Evolutionary conservation across 1,140 invertebrate species (phyloP).

Genomic region (silkworm (Bombyx mori)): DNA sequence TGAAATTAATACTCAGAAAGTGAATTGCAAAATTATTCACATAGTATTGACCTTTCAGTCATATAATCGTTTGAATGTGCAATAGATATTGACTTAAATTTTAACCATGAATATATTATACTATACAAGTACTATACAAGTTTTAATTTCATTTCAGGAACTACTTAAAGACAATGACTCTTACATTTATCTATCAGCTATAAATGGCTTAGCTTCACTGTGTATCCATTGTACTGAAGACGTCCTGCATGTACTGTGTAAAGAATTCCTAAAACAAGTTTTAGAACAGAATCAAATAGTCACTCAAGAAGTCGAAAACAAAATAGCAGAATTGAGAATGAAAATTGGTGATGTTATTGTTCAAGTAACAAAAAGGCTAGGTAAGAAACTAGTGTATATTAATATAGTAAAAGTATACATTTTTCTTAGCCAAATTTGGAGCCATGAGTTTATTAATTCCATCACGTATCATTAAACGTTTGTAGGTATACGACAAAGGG

Average conservation of each 20-base stretch:
- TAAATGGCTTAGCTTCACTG: slow-evolving; percentile 81
- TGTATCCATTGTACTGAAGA: slow-evolving; percentile 76
- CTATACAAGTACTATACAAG: background rate
- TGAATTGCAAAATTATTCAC: background rate
- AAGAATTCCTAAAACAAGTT: slow-evolving; percentile 76
- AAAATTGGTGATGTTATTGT: slow-evolving; percentile 90
- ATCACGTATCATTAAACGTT: too few species aligned
- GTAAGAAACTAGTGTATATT: slow-evolving; percentile 56
- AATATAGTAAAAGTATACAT: too few species aligned
- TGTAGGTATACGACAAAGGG: too few species aligned
- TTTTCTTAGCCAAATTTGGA: too few species aligned
- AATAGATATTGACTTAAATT: too few species aligned
- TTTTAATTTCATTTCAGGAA: slow-evolving; percentile 68
- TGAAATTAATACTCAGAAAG: background rate
- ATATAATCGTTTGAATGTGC: too few species aligned
- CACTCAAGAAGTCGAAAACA: slow-evolving; percentile 56
- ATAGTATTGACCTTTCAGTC: too few species aligned
- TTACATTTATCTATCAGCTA: slow-evolving; percentile 85
- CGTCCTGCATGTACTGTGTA: slow-evolving; percentile 77
- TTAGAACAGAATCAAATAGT: slow-evolving; percentile 20
- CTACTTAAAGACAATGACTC: slow-evolving; percentile 85
- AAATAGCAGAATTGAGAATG: slow-evolving; percentile 75
- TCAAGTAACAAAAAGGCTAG: slow-evolving; percentile 79
- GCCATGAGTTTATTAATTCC: too few species aligned
- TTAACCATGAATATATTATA: background rate